Evolutionary conservation across 2,888 invertebrate genomes (phyloP), one percentile per base, ranked within the genome.

Genomic region (Phorcus lineatus): DNA sequence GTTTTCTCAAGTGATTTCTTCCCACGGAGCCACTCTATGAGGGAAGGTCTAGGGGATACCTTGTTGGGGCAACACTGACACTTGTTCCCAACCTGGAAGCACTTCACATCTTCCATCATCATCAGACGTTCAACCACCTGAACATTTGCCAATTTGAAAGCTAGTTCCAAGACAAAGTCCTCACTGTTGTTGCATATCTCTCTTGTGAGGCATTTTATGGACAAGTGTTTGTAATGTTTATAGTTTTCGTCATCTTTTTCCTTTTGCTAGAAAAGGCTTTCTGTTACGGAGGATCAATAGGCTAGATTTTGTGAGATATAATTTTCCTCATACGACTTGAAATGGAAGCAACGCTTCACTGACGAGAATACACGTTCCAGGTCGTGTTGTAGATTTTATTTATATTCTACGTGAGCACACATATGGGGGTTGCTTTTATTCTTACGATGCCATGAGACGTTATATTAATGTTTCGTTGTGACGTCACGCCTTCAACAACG

Each of bases 11-110:
- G 86, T 55, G 86, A 85, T 3, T 86, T 83, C 53, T 86, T 81
- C 1, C 85, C 81, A 11, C 90, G 85, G 19, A 92, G 86, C 81
- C 88, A 87, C 79, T 91, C 90, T n/a, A 92, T 74, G 40, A 87
- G 90, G 6, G 91, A 90, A 13, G 85, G 81, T 16, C 84, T 78
- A 7, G 81, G 82, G 9, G 81, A 80, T 3, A 82, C 81, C 17
- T 57, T 78, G 13, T 57, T 81, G n/a, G 52, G 22, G 24, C 70
- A 62, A 7, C 70, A 70, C n/a, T 80, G 22, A 2, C 81, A 24
- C 11, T 78, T 57, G 53, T 83, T 80, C 0, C 76, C 55, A 6
- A 79, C 79, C n/a, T 81, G 81, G 74, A 89, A 88, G 62, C 82
- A 81, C 66, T 87, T 90, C 7, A 92, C 90, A 28, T 87, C 86